Evolutionary conservation across 2,888 invertebrate species (phyloP).

Genomic region (Norana najaformis): DNA sequence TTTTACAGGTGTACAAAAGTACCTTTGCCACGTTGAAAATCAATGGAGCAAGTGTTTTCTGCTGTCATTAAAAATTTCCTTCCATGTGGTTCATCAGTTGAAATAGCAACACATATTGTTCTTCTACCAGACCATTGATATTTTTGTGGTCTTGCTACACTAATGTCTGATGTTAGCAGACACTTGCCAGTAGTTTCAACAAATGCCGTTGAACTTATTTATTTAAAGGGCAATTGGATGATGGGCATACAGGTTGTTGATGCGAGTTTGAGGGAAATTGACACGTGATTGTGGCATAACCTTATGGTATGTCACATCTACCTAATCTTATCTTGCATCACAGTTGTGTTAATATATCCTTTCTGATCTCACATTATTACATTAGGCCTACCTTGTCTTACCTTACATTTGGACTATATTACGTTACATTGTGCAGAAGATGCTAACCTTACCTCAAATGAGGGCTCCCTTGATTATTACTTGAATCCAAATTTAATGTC

Average conservation of each 20-base stretch:
- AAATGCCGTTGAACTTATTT: not conserved
- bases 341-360: no score
- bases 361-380: not conserved
- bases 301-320: no score
- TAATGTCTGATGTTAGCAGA: not conserved
- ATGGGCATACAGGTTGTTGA: not conserved
- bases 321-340: no score
- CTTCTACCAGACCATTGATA: not conserved
- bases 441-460: not conserved
- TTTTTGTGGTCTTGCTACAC: not conserved
- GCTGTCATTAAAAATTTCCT: not conserved
- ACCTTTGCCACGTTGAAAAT: not conserved
- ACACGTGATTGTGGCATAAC: no score
- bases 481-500: not conserved
- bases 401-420: not conserved
- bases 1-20: not conserved
- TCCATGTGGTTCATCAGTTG: not conserved
- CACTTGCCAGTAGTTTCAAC: not conserved
- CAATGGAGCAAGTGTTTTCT: not conserved
- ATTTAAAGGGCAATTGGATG: not conserved
- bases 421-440: no score
- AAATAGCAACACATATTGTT: not conserved
- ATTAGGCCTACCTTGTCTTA: not conserved
- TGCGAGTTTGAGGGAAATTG: not conserved
- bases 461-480: not conserved